Conservation (phyloP, 2,888 invertebrate species). For the Campoplex nolae region DNA sequence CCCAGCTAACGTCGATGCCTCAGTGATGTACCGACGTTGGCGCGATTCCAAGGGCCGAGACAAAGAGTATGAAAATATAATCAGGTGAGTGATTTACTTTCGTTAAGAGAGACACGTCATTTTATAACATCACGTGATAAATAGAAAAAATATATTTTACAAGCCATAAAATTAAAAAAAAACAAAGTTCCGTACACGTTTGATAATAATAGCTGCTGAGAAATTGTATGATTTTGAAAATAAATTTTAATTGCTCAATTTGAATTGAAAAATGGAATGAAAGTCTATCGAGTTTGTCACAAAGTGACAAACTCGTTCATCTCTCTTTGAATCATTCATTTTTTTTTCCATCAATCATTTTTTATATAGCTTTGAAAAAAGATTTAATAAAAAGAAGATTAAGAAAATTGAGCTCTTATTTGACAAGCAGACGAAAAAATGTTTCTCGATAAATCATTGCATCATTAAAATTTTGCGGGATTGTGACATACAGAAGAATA, state of each 20-base stretch:
- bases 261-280: neutral
- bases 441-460: neutral
- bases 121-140: neutral
- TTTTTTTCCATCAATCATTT: neutral
- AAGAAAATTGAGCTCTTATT: neutral
- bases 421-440: neutral
- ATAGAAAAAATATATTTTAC: neutral
- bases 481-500: neutral
- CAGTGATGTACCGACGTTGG: slow-evolving; percentile 99
- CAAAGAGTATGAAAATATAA: slow-evolving; percentile 99
- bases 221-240: neutral
- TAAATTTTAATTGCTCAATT: neutral
- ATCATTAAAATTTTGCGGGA: neutral
- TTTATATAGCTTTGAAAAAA: neutral
- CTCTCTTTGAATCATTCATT: neutral
- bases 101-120: neutral
- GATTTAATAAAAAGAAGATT: neutral
- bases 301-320: too few relatives aligned
- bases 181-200: neutral
- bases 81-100: slow-evolving; percentile 88
- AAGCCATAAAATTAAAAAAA: neutral
- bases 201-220: neutral
- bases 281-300: neutral
- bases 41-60: slow-evolving; percentile 98
- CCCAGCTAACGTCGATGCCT: slow-evolving; percentile 99